Evolutionary conservation across 2,888 invertebrate species (phyloP).

Genomic region (Microctonus hyperodae): DNA sequence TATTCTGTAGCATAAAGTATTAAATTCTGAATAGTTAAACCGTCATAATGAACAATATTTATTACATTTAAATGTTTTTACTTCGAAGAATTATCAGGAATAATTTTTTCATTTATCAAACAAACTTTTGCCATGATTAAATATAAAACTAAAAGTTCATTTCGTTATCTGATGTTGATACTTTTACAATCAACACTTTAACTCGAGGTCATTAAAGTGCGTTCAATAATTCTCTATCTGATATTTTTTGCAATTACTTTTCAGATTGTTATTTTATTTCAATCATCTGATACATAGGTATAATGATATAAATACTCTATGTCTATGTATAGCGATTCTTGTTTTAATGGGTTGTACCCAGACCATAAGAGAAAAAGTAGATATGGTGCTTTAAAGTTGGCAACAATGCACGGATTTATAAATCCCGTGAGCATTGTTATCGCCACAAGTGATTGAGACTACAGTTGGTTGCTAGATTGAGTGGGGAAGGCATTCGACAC

Average conservation of each 20-base stretch:
- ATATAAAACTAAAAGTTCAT: too few species aligned
- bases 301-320: neutral
- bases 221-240: neutral
- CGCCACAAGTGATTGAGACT: conserved; percentile 58
- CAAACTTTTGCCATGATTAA: too few species aligned
- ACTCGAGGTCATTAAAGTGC: too few species aligned
- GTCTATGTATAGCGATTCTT: neutral
- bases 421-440: conserved; percentile 60
- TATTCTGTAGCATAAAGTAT: too few species aligned
- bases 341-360: neutral
- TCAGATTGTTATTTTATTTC: neutral
- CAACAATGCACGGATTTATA: conserved; percentile 63
- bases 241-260: neutral
- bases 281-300: neutral
- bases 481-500: conserved; percentile 55
- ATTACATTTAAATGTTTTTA: too few species aligned
- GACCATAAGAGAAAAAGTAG: conserved; percentile 22
- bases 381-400: conserved; percentile 59
- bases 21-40: too few species aligned
- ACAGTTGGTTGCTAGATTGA: neutral
- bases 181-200: too few species aligned
- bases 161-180: too few species aligned
- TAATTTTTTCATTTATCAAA: too few species aligned
- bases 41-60: too few species aligned
- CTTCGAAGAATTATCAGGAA: too few species aligned